Conservation (phyloP, 2,888 invertebrate genomes). For the Aphelenchoides bicaudatus region DNA sequence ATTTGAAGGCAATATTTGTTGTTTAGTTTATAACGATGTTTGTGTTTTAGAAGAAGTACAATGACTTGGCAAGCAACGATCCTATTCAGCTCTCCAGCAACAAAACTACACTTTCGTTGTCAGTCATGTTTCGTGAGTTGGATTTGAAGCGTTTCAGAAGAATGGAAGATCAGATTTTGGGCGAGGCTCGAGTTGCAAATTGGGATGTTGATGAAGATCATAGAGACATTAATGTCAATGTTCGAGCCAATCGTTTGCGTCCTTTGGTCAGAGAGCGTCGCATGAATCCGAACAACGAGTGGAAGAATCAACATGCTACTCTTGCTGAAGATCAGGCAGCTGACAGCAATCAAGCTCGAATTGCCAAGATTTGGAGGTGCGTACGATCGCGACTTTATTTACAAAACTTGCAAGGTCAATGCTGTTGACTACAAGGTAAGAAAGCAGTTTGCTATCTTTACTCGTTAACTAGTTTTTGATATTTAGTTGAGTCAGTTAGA, state of each 20-base stretch:
- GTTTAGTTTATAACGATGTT: too few relatives aligned
- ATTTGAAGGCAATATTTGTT: too few relatives aligned
- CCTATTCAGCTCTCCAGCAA: neutral
- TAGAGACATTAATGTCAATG: too few relatives aligned
- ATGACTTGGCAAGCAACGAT: neutral
- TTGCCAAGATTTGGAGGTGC: slow-evolving; percentile 28
- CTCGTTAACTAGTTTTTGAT: too few relatives aligned
- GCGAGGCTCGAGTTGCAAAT: neutral
- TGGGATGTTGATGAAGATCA: too few relatives aligned
- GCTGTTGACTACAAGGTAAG: too few relatives aligned
- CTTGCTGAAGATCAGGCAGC: slow-evolving; percentile 5
- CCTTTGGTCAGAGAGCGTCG: slow-evolving; percentile 5
- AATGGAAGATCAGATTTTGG: slow-evolving; percentile 17
- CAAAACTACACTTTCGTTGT: neutral
- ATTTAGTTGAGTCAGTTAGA: too few relatives aligned
- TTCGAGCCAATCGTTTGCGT: too few relatives aligned
- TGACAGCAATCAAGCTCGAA: slow-evolving; percentile 9
- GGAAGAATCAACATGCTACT: slow-evolving; percentile 3
- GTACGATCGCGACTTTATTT: too few relatives aligned
- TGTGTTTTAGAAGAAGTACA: slow-evolving; percentile 1
- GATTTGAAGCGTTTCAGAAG: slow-evolving; percentile 12
- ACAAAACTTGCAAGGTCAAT: too few relatives aligned
- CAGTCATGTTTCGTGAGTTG: neutral
- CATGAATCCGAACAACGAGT: neutral
- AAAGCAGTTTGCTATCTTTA: too few relatives aligned